phyloP scores from a whole-genome alignment of 2,888 invertebrate species.

The Oscheius sp. region DNA sequence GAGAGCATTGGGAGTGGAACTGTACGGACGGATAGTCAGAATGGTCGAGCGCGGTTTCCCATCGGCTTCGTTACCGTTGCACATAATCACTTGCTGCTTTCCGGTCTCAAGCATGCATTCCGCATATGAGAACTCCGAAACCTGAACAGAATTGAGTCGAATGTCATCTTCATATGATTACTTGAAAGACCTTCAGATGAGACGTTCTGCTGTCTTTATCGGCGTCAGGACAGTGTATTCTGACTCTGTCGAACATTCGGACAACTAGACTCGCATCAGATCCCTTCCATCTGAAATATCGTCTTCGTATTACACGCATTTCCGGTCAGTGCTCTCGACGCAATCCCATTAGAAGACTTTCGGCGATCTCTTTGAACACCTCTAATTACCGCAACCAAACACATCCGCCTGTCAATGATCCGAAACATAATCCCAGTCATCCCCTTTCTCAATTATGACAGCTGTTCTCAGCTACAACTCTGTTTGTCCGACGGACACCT shows the following conservation, averaged over 20 bases:
- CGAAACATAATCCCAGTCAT: conserved; percentile 22
- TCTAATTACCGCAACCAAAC: conserved; percentile 36
- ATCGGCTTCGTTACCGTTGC: conserved; percentile 2
- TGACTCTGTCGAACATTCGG: conserved; percentile 24
- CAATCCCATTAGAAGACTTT: conserved; percentile 36
- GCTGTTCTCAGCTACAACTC: conserved; percentile 13
- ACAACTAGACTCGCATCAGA: conserved; percentile 21
- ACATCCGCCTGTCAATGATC: conserved; percentile 32
- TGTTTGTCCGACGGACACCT: conserved; percentile 39
- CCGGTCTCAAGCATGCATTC: conserved; percentile 32
- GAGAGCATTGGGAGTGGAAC: conserved; percentile 18
- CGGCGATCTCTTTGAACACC: conserved; percentile 3
- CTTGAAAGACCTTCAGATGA: conserved; percentile 31
- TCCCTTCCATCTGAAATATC: conserved; percentile 23
- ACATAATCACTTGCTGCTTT: conserved; percentile 29
- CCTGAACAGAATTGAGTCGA: conserved; percentile 4
- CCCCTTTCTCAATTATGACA: conserved; percentile 22
- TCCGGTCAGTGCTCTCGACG: conserved; percentile 37
- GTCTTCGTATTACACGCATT: conserved; percentile 14
- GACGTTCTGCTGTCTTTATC: neutral
- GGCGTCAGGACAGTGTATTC: conserved; percentile 25
- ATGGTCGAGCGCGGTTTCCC: conserved; percentile 18
- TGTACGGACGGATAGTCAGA: conserved; percentile 3
- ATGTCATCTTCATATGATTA: neutral
- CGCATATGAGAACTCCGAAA: conserved; percentile 23